Percentiles rank a stretch among this genome's conserved stretches.
phyloP scores from a whole-genome alignment of 2,113 vertebrate genomes.

The Thunnus thynnus region DNA sequence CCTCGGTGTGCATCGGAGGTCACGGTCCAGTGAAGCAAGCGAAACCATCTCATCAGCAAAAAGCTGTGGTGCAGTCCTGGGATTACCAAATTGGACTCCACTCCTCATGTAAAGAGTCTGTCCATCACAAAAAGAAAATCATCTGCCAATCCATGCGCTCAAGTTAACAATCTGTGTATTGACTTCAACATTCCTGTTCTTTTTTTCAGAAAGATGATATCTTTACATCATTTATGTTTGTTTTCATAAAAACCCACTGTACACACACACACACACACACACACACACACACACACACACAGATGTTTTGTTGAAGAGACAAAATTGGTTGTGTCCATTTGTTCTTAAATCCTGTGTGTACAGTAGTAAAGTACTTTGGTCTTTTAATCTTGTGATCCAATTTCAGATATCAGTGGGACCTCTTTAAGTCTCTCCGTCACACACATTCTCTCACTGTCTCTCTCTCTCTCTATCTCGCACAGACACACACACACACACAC shows the following conservation, averaged over 20 bases:
- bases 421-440: background rate
- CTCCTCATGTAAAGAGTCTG: conserved; percentile 5
- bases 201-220: background rate
- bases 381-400: conserved; percentile 45
- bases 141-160: background rate
- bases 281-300: background rate
- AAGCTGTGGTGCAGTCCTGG: conserved; percentile 23
- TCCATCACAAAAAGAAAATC: conserved; percentile 29
- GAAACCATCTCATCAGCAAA: conserved; percentile 58
- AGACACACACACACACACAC: too few relatives aligned
- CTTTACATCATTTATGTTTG: background rate
- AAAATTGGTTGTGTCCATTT: conserved; percentile 2
- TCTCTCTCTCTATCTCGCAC: too few relatives aligned
- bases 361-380: background rate
- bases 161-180: background rate
- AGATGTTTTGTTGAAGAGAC: background rate
- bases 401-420: conserved; percentile 31
- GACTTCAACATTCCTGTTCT: background rate
- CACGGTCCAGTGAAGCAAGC: conserved; percentile 49
- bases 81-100: conserved; percentile 43
- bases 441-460: background rate
- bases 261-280: background rate
- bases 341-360: background rate
- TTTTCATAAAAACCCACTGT: background rate
- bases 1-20: conserved; percentile 29